Evolutionary conservation across 1,140 invertebrate genomes (phyloP).

Genomic region (Lordiphosa clarofinis): DNA sequence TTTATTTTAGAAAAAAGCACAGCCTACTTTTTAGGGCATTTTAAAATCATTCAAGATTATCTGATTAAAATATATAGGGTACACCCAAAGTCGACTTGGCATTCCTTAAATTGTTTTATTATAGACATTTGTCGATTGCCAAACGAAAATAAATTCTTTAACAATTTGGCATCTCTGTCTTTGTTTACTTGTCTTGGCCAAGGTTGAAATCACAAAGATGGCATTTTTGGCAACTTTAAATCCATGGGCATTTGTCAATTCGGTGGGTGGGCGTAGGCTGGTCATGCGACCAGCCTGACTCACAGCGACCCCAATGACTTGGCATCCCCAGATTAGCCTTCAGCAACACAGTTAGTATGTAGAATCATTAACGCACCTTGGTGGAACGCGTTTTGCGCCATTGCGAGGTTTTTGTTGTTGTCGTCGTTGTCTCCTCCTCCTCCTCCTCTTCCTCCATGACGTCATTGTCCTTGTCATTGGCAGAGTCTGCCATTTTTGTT

Average conservation of each 20-base stretch:
- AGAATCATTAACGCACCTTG: constrained; percentile 48
- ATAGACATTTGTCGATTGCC: no score
- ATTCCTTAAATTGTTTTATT: no score
- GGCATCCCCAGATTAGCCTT: constrained; percentile 8
- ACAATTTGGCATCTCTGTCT: constrained; percentile 11
- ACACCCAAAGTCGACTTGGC: no score
- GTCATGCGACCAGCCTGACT: constrained; percentile 35
- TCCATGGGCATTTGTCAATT: constrained; percentile 69
- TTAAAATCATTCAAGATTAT: no score
- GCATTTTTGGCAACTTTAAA: constrained; percentile 66
- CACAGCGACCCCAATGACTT: constrained; percentile 16
- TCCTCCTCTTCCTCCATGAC: constrained; percentile 57
- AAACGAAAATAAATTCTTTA: constrained; percentile 7
- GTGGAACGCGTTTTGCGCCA: constrained; percentile 75
- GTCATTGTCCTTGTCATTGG: constrained; percentile 57
- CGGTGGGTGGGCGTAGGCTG: constrained; percentile 46
- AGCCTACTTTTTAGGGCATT: no score
- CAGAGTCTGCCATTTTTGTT: constrained; percentile 71
- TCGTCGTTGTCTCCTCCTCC: constrained; percentile 18
- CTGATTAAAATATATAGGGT: no score
- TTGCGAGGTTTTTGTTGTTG: constrained; percentile 66
- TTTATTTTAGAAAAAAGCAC: no score
- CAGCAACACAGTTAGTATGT: not conserved
- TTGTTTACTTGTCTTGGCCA: constrained; percentile 12
- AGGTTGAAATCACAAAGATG: constrained; percentile 13